Evolutionary conservation across 2,797 vertebrate species (phyloP).

Genomic region (Enteromius unitaeniatus): DNA sequence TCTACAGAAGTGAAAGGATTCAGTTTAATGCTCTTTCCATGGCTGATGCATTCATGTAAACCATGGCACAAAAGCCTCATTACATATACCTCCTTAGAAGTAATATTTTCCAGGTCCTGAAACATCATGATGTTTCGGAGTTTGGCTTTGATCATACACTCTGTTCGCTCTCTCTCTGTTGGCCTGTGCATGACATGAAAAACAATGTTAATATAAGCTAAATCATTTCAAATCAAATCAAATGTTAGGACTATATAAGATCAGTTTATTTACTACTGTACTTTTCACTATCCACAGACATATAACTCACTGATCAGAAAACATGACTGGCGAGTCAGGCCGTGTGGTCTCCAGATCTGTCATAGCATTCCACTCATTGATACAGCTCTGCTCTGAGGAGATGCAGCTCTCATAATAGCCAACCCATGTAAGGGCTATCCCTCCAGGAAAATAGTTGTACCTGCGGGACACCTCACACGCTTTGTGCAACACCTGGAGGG

Average conservation of each 20-base stretch:
- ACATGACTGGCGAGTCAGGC: constrained; percentile 91
- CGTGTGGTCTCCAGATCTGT: constrained; percentile 91
- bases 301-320: constrained; percentile 90
- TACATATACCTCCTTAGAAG: constrained; percentile 89
- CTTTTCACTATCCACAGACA: not conserved
- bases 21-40: constrained; percentile 1
- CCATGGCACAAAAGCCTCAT: constrained; percentile 3
- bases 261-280: not conserved
- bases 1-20: constrained; percentile 74
- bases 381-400: constrained; percentile 94
- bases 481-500: constrained; percentile 95
- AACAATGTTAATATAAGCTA: not conserved
- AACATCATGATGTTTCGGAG: constrained; percentile 96
- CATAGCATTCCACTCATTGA: constrained; percentile 99
- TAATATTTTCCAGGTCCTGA: constrained; percentile 97
- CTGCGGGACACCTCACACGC: constrained; percentile 93
- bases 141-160: constrained; percentile 92
- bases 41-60: constrained; percentile 15
- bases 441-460: constrained; percentile 95
- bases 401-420: constrained; percentile 97
- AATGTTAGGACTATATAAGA: not conserved
- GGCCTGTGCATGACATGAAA: constrained; percentile 77
- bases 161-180: constrained; percentile 90
- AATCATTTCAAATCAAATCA: not conserved
- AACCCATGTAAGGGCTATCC: constrained; percentile 93